A percentile compares a stretch with the other conserved stretches of the same genome.
These are phyloP conservation scores for Aphis gossypii DNA, from an alignment of 1,140 invertebrate genomes.

Conservation along the genomic window DNA sequence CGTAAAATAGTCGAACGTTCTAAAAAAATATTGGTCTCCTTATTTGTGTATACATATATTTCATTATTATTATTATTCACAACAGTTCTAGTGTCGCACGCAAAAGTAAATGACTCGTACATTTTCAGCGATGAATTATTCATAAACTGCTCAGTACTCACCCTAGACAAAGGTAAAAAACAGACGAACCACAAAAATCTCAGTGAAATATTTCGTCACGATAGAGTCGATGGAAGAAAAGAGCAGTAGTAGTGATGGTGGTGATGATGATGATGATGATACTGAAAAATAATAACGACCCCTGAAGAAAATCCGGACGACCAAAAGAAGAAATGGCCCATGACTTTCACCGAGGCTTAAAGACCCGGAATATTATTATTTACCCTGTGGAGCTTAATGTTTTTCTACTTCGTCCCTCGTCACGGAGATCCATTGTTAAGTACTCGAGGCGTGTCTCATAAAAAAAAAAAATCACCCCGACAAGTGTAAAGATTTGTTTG, in stretches of 20 bases:
- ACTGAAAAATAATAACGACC: slow-evolving; percentile 55
- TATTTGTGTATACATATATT: slow-evolving; percentile 19
- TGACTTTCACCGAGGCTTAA: slow-evolving; percentile 52
- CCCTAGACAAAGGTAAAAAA: slow-evolving; percentile 56
- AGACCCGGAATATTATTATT: slow-evolving; percentile 58
- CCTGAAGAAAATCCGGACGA: slow-evolving; percentile 41
- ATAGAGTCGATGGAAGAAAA: background rate
- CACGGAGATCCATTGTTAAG: slow-evolving; percentile 44
- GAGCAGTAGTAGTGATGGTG: no score
- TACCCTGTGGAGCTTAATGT: slow-evolving; percentile 57
- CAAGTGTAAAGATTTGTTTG: slow-evolving; percentile 58
- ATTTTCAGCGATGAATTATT: slow-evolving; percentile 46
- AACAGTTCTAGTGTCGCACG: background rate
- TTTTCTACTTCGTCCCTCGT: slow-evolving; percentile 48
- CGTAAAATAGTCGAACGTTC: background rate
- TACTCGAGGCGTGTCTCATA: slow-evolving; percentile 55
- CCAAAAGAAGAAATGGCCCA: slow-evolving; percentile 53
- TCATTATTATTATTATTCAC: slow-evolving; percentile 30
- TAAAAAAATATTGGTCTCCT: background rate
- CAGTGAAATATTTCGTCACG: slow-evolving; percentile 9
- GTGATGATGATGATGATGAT: slow-evolving; percentile 41
- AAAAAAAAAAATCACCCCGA: slow-evolving; percentile 44
- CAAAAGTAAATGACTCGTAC: slow-evolving; percentile 55
- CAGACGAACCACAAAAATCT: slow-evolving; percentile 23
- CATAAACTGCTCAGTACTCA: background rate